Base-by-base conservation (phyloP, 2,888 invertebrate genomes). In the Caenorhabditis angaria region DNA sequence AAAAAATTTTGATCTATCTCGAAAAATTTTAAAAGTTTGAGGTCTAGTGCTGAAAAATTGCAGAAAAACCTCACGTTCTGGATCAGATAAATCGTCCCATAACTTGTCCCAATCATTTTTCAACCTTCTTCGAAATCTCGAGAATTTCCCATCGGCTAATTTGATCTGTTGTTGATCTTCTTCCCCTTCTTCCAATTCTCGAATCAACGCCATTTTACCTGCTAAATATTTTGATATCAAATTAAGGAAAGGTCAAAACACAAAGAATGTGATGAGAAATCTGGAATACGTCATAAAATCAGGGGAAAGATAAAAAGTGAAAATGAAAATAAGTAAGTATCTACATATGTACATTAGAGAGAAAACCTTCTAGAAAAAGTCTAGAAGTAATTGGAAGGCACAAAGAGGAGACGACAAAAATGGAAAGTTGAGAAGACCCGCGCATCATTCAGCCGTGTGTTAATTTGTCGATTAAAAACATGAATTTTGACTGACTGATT, bases 41-140 rank as follows among this genome's bases (percentile, higher is more conserved):
- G n/a, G n/a, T n/a, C n/a, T n/a, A n/a, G n/a, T n/a, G n/a, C n/a
- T n/a, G n/a, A n/a, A n/a, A n/a, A n/a, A n/a, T n/a, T n/a, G n/a
- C n/a, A n/a, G n/a, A n/a, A n/a, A n/a, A n/a, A n/a, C 63, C 68
- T 62, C 55, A 72, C 73, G 73, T 60, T 69, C 65, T 25, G 51
- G 58, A 61, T 73, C 69, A n/a, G 67, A 63, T 54, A 73, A 60
- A 59, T 73, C 69, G 25, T 50, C 25, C 73, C 73, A 73, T 50
- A 73, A 32, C 48, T 62, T 59, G 28, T 53, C 63, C 73, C 65
- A 69, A 63, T 73, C 72, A 28, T 55, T 61, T 28, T 60, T 57
- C 29, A 72, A 57, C 51, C 67, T 47, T 24, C 66, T 60, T 48
- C 71, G 71, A 61, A 71, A 70, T 50, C 50, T 2, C 6, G 22